Percentiles rank a stretch among this genome's conserved stretches.
phyloP scores from a whole-genome alignment of 2,797 vertebrate species.

The Sebastiscus tertius region DNA sequence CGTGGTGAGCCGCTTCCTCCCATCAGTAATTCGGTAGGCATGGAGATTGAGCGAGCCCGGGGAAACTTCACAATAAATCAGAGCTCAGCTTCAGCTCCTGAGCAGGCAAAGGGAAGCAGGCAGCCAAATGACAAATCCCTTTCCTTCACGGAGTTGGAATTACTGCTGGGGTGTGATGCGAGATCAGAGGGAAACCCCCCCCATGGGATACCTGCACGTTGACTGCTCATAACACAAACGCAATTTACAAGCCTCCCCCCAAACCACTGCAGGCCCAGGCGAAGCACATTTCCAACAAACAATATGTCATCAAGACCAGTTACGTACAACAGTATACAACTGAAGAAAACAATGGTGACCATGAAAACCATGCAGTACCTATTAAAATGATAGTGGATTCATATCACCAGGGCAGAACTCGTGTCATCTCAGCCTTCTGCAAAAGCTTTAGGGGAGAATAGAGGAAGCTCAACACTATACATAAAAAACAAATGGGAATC shows the following conservation, averaged over 20 bases:
- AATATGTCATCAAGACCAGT: slow-evolving; percentile 14
- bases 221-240: slow-evolving; percentile 50
- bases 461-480: no score
- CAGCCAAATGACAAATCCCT: slow-evolving; percentile 81
- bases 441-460: no score
- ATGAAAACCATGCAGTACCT: background rate
- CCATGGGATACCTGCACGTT: slow-evolving; percentile 70
- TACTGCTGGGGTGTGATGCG: slow-evolving; percentile 74
- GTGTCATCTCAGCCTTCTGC: no score
- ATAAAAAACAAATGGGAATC: no score
- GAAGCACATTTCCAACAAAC: slow-evolving; percentile 13
- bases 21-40: slow-evolving; percentile 64
- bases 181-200: slow-evolving; percentile 70
- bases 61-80: slow-evolving; percentile 78
- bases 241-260: slow-evolving; percentile 42
- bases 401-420: no score
- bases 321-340: background rate
- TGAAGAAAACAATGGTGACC: background rate
- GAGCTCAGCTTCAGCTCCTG: slow-evolving; percentile 64
- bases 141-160: slow-evolving; percentile 73
- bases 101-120: slow-evolving; percentile 72
- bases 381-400: no score
- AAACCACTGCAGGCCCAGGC: slow-evolving; percentile 13
- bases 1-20: slow-evolving; percentile 61
- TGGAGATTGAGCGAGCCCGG: slow-evolving; percentile 65